Evolutionary conservation across 1,140 invertebrate genomes (phyloP).

Genomic region (Lanistes nyassanus): DNA sequence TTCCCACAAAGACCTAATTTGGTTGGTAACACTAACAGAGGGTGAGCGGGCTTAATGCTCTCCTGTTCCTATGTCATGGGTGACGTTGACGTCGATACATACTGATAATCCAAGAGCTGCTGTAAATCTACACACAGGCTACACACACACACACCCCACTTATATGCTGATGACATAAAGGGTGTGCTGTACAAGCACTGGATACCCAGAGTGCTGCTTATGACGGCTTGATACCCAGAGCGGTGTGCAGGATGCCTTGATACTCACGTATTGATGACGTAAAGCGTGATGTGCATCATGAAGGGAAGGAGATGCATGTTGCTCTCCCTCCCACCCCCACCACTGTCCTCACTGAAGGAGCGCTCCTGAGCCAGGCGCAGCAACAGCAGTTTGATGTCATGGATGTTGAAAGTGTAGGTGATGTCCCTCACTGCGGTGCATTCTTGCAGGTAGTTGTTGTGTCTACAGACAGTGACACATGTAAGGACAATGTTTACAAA

Average conservation of each 20-base stretch:
- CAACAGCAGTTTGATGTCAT: constrained; percentile 93
- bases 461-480: constrained; percentile 65
- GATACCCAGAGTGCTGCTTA: constrained; percentile 10
- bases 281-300: constrained; percentile 92
- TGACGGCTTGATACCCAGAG: neutral
- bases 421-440: constrained; percentile 65
- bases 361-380: constrained; percentile 92
- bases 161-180: constrained; percentile 2
- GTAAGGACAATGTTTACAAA: too few species aligned
- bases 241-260: neutral
- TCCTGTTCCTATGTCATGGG: too few species aligned
- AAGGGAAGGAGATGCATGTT: constrained; percentile 98
- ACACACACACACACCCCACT: too few species aligned
- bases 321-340: constrained; percentile 92
- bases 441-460: constrained; percentile 69
- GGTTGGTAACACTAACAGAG: too few species aligned
- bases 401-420: constrained; percentile 78
- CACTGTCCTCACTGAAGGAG: constrained; percentile 96
- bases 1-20: too few species aligned
- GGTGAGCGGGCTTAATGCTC: too few species aligned
- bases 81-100: too few species aligned
- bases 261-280: constrained; percentile 91
- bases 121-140: too few species aligned
- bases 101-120: too few species aligned
- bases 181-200: neutral